A percentile compares a stretch with the other conserved stretches of the same genome.
Evolutionary conservation across 2,113 vertebrate species (phyloP).

Genomic region (Dipodomys merriami): DNA sequence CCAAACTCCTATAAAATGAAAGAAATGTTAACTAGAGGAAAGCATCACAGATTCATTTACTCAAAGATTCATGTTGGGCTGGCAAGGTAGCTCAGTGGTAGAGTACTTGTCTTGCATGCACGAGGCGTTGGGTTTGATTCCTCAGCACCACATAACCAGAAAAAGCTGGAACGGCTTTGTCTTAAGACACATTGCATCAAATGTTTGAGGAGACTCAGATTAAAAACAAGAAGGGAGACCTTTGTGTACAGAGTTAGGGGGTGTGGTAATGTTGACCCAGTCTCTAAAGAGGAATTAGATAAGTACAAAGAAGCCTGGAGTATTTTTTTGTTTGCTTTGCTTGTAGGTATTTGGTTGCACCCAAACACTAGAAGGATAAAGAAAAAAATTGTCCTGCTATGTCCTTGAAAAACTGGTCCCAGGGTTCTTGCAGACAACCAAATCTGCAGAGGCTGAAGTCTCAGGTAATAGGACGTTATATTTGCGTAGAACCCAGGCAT

Average conservation of each 20-base stretch:
- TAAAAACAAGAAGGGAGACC: constrained; percentile 8
- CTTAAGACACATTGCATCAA: neutral
- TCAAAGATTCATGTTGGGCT: neutral
- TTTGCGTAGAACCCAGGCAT: neutral
- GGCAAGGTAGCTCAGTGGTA: too few species aligned
- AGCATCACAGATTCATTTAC: neutral
- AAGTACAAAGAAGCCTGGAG: neutral
- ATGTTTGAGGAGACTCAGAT: neutral
- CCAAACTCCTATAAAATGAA: neutral
- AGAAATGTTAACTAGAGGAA: neutral
- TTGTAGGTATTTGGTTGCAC: neutral
- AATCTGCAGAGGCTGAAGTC: neutral
- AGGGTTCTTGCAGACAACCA: neutral
- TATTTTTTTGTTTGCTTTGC: neutral
- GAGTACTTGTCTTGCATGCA: too few species aligned
- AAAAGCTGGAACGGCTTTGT: neutral
- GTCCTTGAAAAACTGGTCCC: neutral
- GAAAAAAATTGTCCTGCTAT: neutral
- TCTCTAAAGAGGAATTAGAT: neutral
- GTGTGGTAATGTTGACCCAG: neutral
- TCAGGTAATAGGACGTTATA: neutral
- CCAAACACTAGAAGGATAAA: neutral
- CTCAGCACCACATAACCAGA: too few species aligned
- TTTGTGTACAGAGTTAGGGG: neutral
- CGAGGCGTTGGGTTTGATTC: too few species aligned